Base-by-base conservation (phyloP, 1,140 invertebrate species). In the Adelges cooleyi region DNA sequence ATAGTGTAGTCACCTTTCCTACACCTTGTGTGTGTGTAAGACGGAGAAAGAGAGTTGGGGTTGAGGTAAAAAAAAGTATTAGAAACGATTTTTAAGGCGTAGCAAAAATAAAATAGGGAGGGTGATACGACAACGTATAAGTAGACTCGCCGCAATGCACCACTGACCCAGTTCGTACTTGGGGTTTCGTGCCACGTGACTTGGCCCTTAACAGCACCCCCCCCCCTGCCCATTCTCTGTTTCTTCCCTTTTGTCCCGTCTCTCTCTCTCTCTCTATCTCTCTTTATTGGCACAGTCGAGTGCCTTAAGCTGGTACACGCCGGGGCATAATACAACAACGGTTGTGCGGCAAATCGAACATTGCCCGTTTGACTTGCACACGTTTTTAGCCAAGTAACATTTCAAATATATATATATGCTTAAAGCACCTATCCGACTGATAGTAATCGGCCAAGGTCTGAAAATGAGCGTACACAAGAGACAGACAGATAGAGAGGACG, bases 141-240 rank as follows among this genome's bases (percentile, higher is more conserved):
- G 54, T 27, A n/a, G n/a, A 59, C 42, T 33, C 25, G 56, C 42
- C 56, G 56, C 56, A 62, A 62, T 62, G 56, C 56, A 62, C 56
- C 56, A 62, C 56, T 62, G 56, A 62, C 56, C 56, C 27, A 62
- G 40, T 62, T 62, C 25, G 10, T n/a, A 22, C 56, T 25, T 62
- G 56, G 40, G 56, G 56, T 62, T 62, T 62, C 56, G 56, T 62
- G 56, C 40, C 56, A 62, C 17, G 15, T 38, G 20, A 48, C 25
- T 62, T 62, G 56, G 38, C 40, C 40, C 27, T 65, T 33, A 40
- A 49, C 29, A 15, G n/a, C n/a, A 23, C 22, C 65, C 23, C n/a
- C n/a, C n/a, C n/a, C n/a, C n/a, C n/a, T n/a, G n/a, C n/a, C n/a
- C n/a, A n/a, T n/a, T n/a, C n/a, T n/a, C n/a, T n/a, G n/a, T n/a